Evolutionary conservation across 64 coral and sea anemone genomes (phyloP).

Genomic region (Stichodactyla helianthus): DNA sequence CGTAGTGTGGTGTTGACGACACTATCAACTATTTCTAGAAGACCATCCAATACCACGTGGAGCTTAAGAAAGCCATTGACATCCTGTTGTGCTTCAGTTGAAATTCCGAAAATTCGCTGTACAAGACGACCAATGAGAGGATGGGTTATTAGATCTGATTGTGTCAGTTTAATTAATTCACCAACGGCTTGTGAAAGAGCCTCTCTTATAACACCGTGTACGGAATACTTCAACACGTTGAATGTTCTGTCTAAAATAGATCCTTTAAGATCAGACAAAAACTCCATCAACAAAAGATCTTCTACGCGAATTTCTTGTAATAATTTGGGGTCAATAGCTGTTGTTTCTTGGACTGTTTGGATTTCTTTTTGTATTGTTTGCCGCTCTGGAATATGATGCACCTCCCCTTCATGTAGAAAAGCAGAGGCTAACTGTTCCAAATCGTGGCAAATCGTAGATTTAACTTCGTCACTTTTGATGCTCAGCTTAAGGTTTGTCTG

Average conservation of each 20-base stretch:
- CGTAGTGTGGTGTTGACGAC: background rate
- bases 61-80: background rate
- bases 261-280: constrained; percentile 42
- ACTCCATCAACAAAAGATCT: constrained; percentile 20
- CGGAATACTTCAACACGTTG: constrained; percentile 4
- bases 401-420: background rate
- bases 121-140: constrained; percentile 8
- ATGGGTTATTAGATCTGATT: background rate
- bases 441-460: background rate
- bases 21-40: background rate
- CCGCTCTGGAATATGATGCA: background rate
- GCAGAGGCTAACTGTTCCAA: background rate
- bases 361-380: background rate
- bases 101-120: background rate
- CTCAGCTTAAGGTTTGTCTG: constrained; percentile 1
- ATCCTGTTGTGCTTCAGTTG: background rate
- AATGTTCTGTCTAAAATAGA: constrained; percentile 46
- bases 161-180: background rate
- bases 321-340: background rate
- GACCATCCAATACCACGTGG: background rate
- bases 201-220: constrained; percentile 13
- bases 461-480: constrained; percentile 5
- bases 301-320: background rate
- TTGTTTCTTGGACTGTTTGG: background rate
- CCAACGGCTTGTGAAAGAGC: constrained; percentile 23